Percentiles rank a stretch among this genome's conserved stretches.
These are phyloP conservation scores for Disparrhopalites patrizii DNA, from an alignment of 2,888 invertebrate species.

Conservation along the genomic window DNA sequence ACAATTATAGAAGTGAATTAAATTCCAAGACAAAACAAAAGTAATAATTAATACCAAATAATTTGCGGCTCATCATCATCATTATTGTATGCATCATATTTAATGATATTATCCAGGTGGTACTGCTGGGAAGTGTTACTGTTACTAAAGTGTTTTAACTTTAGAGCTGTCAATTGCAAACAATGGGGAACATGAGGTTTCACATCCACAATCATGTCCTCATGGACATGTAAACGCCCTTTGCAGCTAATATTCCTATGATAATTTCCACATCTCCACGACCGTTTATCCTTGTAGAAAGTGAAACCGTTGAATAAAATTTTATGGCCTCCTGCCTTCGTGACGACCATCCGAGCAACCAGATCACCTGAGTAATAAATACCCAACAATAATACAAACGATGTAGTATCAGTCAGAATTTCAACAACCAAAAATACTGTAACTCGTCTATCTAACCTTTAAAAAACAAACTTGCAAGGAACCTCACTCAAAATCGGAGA, in stretches of 20 bases:
- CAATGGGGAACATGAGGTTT: slow-evolving; percentile 11
- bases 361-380: slow-evolving; percentile 7
- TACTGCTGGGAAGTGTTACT: neutral
- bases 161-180: neutral
- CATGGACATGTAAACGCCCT: slow-evolving; percentile 6
- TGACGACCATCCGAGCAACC: slow-evolving; percentile 6
- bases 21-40: too few relatives aligned
- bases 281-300: slow-evolving; percentile 5
- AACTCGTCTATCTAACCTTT: too few relatives aligned
- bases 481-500: too few relatives aligned
- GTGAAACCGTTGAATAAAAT: slow-evolving; percentile 5
- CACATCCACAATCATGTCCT: neutral
- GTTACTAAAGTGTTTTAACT: neutral
- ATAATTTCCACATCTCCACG: slow-evolving; percentile 14
- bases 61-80: neutral
- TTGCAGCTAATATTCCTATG: slow-evolving; percentile 8
- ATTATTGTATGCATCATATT: neutral
- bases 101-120: neutral
- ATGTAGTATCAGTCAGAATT: too few relatives aligned
- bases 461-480: too few relatives aligned
- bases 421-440: too few relatives aligned
- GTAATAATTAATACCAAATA: neutral
- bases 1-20: too few relatives aligned
- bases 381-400: too few relatives aligned
- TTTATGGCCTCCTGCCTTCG: slow-evolving; percentile 10